Conservation (phyloP, 2,888 invertebrate genomes). For the Megalurothrips usitatus region DNA sequence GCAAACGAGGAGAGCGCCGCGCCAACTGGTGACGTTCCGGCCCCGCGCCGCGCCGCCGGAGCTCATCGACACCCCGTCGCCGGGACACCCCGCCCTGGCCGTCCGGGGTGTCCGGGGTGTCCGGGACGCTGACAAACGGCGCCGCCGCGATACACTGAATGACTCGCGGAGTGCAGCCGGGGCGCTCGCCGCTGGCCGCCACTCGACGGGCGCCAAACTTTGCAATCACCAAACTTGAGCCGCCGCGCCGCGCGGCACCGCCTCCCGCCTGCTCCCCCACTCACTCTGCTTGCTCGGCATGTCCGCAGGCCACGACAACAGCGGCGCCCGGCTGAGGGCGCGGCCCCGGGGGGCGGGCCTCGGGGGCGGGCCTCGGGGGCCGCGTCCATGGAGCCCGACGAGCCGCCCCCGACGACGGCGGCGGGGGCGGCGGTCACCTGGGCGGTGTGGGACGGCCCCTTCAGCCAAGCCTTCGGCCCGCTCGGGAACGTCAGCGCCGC, state of each 20-base stretch:
- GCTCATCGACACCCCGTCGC: no score
- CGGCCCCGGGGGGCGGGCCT: background rate
- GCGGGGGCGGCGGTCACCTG: constrained; percentile 28
- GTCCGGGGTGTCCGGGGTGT: no score
- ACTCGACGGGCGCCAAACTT: no score
- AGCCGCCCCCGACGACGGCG: constrained; percentile 11
- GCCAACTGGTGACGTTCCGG: no score
- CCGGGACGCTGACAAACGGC: no score
- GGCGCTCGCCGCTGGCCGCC: no score
- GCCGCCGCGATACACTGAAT: no score
- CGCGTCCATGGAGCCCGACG: constrained; percentile 28
- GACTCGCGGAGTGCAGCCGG: no score
- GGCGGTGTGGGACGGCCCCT: background rate
- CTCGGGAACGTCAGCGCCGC: background rate
- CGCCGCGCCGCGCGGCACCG: background rate
- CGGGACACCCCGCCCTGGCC: no score
- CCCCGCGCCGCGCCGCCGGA: no score
- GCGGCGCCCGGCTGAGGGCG: background rate
- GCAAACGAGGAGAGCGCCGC: no score
- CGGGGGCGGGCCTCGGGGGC: background rate
- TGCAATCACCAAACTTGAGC: background rate
- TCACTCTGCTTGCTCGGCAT: background rate
- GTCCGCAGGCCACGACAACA: background rate
- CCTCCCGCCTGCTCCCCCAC: no score
- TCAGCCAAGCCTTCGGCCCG: background rate